Evolutionary conservation across 2,797 vertebrate genomes (phyloP).

Genomic region (Gobio occitaniae): DNA sequence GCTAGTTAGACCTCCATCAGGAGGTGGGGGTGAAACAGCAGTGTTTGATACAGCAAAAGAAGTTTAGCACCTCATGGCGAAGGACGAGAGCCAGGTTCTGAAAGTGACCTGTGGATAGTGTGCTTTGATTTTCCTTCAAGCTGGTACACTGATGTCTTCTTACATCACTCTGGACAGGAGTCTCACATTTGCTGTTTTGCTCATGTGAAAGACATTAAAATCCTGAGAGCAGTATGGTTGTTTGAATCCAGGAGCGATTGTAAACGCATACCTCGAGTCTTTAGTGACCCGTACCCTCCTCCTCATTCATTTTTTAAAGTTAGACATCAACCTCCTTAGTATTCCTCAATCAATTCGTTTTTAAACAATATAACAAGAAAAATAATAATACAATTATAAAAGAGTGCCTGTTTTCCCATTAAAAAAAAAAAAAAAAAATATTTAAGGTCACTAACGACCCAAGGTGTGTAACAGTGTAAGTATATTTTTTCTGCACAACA

Average conservation of each 20-base stretch:
- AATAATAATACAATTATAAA: too few species aligned
- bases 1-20: conserved; percentile 33
- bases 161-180: not conserved
- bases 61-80: conserved; percentile 16
- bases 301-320: too few species aligned
- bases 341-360: too few species aligned
- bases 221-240: not conserved
- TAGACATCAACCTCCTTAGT: too few species aligned
- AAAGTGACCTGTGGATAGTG: not conserved
- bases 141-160: conserved; percentile 1
- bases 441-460: too few species aligned
- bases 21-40: not conserved
- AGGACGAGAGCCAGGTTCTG: conserved; percentile 10
- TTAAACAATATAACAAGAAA: too few species aligned
- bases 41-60: conserved; percentile 23
- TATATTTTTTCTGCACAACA: too few species aligned
- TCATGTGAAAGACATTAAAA: conserved; percentile 1
- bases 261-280: too few species aligned
- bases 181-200: not conserved
- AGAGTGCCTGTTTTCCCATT: too few species aligned
- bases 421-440: too few species aligned
- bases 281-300: too few species aligned
- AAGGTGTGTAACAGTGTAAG: too few species aligned
- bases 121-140: not conserved
- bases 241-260: not conserved